phyloP scores from a whole-genome alignment of 64 coral and sea anemone species.

The Cladopsammia gracilis region DNA sequence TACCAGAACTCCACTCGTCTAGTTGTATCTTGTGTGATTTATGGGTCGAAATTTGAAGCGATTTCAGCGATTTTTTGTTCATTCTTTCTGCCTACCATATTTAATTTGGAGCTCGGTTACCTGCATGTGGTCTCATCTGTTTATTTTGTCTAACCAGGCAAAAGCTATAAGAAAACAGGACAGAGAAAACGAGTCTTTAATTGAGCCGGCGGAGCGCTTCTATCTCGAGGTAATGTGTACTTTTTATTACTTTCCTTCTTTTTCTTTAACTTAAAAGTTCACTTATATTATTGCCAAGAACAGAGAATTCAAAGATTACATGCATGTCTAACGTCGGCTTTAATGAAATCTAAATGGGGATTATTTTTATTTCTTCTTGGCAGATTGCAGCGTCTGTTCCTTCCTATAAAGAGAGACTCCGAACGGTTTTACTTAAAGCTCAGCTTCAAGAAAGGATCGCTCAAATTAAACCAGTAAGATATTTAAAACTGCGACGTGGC shows the following conservation, averaged over 20 bases:
- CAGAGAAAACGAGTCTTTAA: slow-evolving; percentile 10
- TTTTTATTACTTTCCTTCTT: neutral
- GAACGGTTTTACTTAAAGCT: slow-evolving; percentile 23
- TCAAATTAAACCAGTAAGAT: slow-evolving; percentile 50
- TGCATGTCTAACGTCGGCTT: too few relatives aligned
- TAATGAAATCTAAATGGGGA: too few relatives aligned
- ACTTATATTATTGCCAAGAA: too few relatives aligned
- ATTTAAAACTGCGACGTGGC: too few relatives aligned
- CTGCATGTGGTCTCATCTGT: too few relatives aligned
- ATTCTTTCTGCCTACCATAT: too few relatives aligned
- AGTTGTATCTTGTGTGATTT: neutral
- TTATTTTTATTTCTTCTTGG: neutral
- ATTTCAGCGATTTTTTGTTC: too few relatives aligned
- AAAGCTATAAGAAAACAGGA: slow-evolving; percentile 18
- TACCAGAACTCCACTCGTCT: too few relatives aligned
- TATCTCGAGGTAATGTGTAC: slow-evolving; percentile 16
- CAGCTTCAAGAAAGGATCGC: slow-evolving; percentile 39
- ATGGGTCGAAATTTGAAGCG: too few relatives aligned
- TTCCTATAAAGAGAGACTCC: slow-evolving; percentile 23
- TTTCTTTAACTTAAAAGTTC: neutral
- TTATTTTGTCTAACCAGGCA: neutral
- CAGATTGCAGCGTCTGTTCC: slow-evolving; percentile 30
- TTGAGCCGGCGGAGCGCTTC: slow-evolving; percentile 33
- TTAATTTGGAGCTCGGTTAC: too few relatives aligned
- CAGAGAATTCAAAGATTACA: too few relatives aligned